Percentiles rank a stretch among this genome's conserved stretches.
Evolutionary conservation across 2,113 vertebrate genomes (phyloP).

Genomic region (Ibidorhyncha struthersii): DNA sequence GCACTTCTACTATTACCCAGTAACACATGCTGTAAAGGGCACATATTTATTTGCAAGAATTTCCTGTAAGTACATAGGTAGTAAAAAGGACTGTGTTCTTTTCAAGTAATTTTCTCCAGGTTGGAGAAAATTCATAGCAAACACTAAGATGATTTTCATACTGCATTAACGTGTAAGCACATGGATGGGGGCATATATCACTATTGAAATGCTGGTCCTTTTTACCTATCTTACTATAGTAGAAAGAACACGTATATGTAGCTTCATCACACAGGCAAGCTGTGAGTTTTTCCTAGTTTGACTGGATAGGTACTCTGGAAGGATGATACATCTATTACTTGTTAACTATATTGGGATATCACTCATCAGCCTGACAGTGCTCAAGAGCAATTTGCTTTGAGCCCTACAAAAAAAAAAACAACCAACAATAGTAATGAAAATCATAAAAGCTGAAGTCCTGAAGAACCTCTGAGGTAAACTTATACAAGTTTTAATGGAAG

Average conservation of each 20-base stretch:
- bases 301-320: background rate
- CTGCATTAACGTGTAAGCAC: background rate
- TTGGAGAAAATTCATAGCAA: background rate
- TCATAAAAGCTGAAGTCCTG: background rate
- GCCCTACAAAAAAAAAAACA: background rate
- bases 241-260: background rate
- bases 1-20: background rate
- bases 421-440: background rate
- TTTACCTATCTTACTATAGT: background rate
- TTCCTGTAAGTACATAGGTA: background rate
- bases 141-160: background rate
- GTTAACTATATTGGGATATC: background rate
- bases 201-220: background rate
- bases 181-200: background rate
- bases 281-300: background rate
- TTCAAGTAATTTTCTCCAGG: background rate
- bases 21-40: background rate
- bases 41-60: background rate
- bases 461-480: background rate
- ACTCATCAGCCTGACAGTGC: background rate
- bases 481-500: background rate
- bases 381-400: background rate
- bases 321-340: background rate
- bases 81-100: background rate
- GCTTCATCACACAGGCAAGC: background rate